Evolutionary conservation across 2,797 vertebrate genomes (phyloP).

Genomic region (Takifugu rubripes): DNA sequence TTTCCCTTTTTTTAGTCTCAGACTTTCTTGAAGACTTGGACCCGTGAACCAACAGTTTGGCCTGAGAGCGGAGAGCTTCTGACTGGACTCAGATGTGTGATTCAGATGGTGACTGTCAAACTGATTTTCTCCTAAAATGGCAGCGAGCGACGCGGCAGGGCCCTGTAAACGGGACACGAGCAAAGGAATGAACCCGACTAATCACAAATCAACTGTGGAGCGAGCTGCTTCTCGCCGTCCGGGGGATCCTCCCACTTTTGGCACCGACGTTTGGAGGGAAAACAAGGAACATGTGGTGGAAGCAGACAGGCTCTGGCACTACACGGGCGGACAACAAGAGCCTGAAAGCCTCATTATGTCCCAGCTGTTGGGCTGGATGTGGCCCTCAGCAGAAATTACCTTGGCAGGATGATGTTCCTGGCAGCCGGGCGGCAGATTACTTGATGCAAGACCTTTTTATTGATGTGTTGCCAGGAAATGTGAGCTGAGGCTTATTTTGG

Average conservation of each 20-base stretch:
- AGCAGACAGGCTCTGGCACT: constrained; percentile 72
- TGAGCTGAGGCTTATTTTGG: constrained; percentile 7
- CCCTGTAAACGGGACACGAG: constrained; percentile 55
- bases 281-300: constrained; percentile 67
- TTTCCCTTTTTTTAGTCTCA: no score
- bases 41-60: no score
- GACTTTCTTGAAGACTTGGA: no score
- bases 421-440: constrained; percentile 50
- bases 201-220: constrained; percentile 50
- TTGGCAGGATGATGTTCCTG: constrained; percentile 58
- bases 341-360: constrained; percentile 72
- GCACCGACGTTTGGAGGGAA: constrained; percentile 62
- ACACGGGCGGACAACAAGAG: constrained; percentile 67
- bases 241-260: constrained; percentile 37
- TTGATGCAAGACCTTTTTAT: constrained; percentile 41
- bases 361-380: constrained; percentile 75
- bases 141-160: constrained; percentile 46
- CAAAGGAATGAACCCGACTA: constrained; percentile 64
- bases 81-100: no score
- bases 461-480: constrained; percentile 14
- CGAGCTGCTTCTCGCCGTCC: constrained; percentile 39
- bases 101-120: constrained; percentile 20
- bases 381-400: constrained; percentile 71
- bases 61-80: no score
- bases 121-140: constrained; percentile 36